Evolutionary conservation across 2,888 invertebrate species (phyloP).

Genomic region (Perizoma flavofasciatum): DNA sequence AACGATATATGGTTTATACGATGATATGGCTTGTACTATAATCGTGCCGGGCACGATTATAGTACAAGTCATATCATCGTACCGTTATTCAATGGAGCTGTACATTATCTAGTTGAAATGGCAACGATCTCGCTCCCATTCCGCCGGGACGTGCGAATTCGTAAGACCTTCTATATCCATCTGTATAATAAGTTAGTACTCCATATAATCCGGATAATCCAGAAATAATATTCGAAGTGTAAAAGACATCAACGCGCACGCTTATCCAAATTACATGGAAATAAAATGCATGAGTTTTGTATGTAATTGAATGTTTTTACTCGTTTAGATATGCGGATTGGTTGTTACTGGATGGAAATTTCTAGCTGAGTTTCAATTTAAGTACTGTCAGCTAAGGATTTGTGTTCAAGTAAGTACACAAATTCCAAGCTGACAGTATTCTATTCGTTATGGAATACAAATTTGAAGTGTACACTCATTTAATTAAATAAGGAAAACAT

Average conservation of each 20-base stretch:
- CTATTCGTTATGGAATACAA: too few species aligned
- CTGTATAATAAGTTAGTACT: background rate
- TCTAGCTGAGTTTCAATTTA: background rate
- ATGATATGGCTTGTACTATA: too few species aligned
- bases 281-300: constrained; percentile 13
- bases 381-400: background rate
- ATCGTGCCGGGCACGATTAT: too few species aligned
- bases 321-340: background rate
- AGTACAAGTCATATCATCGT: constrained; percentile 2
- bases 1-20: too few species aligned
- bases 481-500: too few species aligned
- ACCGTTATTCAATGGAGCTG: constrained; percentile 47
- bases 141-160: constrained; percentile 39
- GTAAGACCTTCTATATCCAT: constrained; percentile 20
- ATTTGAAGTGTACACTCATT: too few species aligned
- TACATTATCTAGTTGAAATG: constrained; percentile 50
- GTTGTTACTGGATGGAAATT: background rate
- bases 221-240: constrained; percentile 2
- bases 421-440: too few species aligned
- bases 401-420: background rate
- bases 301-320: constrained; percentile 1
- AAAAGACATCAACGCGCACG: constrained; percentile 37
- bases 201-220: constrained; percentile 1
- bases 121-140: constrained; percentile 65
- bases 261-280: constrained; percentile 10